Evolutionary conservation across 2,797 vertebrate species (phyloP), one percentile per base, ranked within the genome.

Genomic region (Phrynocephalus guinanensis): DNA sequence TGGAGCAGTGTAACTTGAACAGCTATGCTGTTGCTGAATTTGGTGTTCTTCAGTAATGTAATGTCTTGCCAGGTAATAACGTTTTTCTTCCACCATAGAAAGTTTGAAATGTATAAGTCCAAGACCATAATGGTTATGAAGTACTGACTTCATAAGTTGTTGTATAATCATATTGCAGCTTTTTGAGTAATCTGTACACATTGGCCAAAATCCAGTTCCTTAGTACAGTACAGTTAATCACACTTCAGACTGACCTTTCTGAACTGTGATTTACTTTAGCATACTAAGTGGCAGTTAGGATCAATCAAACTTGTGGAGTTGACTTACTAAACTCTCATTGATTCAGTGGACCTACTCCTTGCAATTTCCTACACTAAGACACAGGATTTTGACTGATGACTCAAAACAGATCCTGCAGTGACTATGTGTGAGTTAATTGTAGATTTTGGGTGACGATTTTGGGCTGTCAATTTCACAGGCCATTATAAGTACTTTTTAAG

Each of bases 121-220:
- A 72, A 56, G 50, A 33, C 48, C n/a, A 30, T 50, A 78, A 79
- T 70, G 52, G 50, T 70, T 83, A 77, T 71, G 50, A 83, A 83
- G 28, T 15, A 22, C 24, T 80, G 70, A 73, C 26, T 66, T 73
- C 13, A 52, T 8, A 73, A 26, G 6, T 60, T n/a, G 26, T 75
- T 80, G 30, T 48, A 72, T 84, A 79, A 28, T 50, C 30, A 73
- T 63, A 24, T 72, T 88, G 68, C 52, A 56, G 18, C 67, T 87
- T 30, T 44, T 87, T 72, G 50, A 63, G 84, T 22, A 52, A 70
- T 52, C 38, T 22, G 11, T 76, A 60, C 48, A 68, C 13, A 48
- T 83, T 56, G 52, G 52, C 52, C 52, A 56, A 56, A 56, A 3
- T 56, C 52, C 52, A 56, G 52, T 56, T 56, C 8, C 52, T 9